Conservation (phyloP, 2,797 vertebrate genomes). For the Argentina silus region DNA sequence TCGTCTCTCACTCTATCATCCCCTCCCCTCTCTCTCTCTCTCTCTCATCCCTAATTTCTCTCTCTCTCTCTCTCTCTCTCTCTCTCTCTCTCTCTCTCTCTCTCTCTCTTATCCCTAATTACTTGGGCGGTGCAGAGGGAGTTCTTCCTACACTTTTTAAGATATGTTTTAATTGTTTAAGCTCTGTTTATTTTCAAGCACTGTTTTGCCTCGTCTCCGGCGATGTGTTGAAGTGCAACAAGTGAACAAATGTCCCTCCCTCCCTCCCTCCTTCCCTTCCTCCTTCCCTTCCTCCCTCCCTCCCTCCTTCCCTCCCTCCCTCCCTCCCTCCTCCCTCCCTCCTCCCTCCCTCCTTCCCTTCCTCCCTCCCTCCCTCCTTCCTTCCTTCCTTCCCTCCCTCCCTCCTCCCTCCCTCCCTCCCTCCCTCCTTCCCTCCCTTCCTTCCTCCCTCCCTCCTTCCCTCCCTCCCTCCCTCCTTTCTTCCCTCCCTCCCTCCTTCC, state of each 20-base stretch:
- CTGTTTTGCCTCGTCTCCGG: no score
- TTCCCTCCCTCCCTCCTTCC: background rate
- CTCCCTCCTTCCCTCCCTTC: background rate
- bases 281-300: conserved; percentile 15
- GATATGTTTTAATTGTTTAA: no score
- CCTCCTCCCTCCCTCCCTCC: background rate
- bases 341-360: no score
- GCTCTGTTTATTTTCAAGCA: no score
- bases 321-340: no score
- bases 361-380: background rate
- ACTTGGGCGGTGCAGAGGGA: no score
- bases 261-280: conserved; percentile 13
- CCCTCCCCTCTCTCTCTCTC: conserved; percentile 18
- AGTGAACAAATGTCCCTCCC: no score
- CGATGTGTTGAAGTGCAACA: no score
- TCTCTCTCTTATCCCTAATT: background rate
- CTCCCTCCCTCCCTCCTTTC: conserved; percentile 7
- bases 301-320: background rate
- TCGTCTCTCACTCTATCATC: no score
- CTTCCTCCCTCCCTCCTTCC: conserved; percentile 22
- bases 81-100: background rate
- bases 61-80: background rate
- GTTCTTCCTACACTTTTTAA: no score
- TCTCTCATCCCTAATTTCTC: conserved; percentile 29
- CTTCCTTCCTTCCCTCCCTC: background rate